A percentile compares a stretch with the other conserved stretches of the same genome.
phyloP scores from a whole-genome alignment of 2,888 invertebrate genomes.

The Meiosimyza decipiens region DNA sequence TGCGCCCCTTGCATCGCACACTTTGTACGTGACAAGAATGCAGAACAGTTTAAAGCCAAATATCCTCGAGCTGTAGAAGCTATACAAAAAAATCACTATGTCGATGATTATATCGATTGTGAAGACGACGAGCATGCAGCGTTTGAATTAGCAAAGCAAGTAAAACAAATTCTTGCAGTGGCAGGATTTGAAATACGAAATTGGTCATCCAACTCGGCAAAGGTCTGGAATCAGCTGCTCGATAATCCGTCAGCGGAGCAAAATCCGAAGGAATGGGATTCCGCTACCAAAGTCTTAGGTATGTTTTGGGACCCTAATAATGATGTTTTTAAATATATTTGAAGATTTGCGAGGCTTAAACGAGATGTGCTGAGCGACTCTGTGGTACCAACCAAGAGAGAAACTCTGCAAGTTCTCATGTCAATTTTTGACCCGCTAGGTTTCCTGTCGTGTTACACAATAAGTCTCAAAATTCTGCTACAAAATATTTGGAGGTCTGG shows the following conservation, averaged over 20 bases:
- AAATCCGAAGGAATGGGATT: slow-evolving; percentile 28
- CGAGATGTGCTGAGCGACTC: slow-evolving; percentile 22
- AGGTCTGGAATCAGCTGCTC: slow-evolving; percentile 5
- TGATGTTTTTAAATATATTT: slow-evolving; percentile 41
- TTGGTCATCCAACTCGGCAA: slow-evolving; percentile 31
- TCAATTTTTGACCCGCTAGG: slow-evolving; percentile 43
- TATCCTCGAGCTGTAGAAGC: slow-evolving; percentile 48
- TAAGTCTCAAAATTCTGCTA: slow-evolving; percentile 38
- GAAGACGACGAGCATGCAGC: slow-evolving; percentile 27
- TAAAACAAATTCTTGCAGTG: slow-evolving; percentile 28
- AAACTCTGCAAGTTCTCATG: slow-evolving; percentile 41
- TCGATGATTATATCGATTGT: slow-evolving; percentile 49
- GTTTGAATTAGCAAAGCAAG: slow-evolving; percentile 23
- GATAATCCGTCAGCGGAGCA: background rate
- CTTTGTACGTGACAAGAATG: slow-evolving; percentile 28
- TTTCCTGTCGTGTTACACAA: slow-evolving; percentile 41
- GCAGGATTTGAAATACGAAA: slow-evolving; percentile 27
- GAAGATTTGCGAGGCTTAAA: slow-evolving; percentile 37
- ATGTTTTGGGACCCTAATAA: slow-evolving; percentile 41
- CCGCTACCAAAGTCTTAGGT: slow-evolving; percentile 34
- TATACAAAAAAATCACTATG: slow-evolving; percentile 50
- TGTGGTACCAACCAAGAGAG: slow-evolving; percentile 39
- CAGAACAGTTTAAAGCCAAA: slow-evolving; percentile 24
- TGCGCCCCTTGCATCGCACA: slow-evolving; percentile 43
- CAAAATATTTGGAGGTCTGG: slow-evolving; percentile 42